Evolutionary conservation across 1,140 invertebrate species (phyloP).

Genomic region (Neuroterus valhalla): DNA sequence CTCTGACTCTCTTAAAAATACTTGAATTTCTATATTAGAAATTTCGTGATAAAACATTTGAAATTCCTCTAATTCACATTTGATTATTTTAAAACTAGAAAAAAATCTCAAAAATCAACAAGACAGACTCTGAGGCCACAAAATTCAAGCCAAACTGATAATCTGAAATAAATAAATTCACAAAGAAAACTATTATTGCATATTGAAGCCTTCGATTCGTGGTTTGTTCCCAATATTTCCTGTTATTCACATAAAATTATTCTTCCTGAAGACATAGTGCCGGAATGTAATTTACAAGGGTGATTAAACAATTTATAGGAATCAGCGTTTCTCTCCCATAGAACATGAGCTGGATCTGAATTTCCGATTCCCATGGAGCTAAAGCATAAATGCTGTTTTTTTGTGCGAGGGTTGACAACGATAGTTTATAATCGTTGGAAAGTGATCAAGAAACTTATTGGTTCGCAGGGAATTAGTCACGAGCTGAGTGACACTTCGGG

Average conservation of each 20-base stretch:
- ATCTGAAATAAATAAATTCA: too few relatives aligned
- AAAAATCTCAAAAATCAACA: too few relatives aligned
- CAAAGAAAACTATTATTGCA: too few relatives aligned
- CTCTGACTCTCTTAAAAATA: too few relatives aligned
- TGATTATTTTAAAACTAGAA: too few relatives aligned
- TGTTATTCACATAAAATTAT: background rate
- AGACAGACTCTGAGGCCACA: too few relatives aligned
- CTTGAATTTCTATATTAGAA: too few relatives aligned
- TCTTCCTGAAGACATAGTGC: background rate
- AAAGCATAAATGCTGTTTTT: constrained; percentile 10
- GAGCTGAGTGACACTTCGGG: background rate
- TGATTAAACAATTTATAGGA: background rate
- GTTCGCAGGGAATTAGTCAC: constrained; percentile 15
- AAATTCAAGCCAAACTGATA: too few relatives aligned
- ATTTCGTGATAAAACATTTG: background rate
- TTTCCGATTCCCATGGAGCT: constrained; percentile 20
- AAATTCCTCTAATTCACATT: too few relatives aligned
- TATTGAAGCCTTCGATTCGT: too few relatives aligned
- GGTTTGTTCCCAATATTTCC: too few relatives aligned
- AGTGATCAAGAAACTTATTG: constrained; percentile 38
- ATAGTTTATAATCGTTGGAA: constrained; percentile 47
- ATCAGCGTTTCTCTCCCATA: constrained; percentile 1
- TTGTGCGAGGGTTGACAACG: constrained; percentile 23
- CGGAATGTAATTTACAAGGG: background rate
- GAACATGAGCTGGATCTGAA: constrained; percentile 17